Conservation (phyloP, 2,113 vertebrate species). For the Trematocara nigrifrons region DNA sequence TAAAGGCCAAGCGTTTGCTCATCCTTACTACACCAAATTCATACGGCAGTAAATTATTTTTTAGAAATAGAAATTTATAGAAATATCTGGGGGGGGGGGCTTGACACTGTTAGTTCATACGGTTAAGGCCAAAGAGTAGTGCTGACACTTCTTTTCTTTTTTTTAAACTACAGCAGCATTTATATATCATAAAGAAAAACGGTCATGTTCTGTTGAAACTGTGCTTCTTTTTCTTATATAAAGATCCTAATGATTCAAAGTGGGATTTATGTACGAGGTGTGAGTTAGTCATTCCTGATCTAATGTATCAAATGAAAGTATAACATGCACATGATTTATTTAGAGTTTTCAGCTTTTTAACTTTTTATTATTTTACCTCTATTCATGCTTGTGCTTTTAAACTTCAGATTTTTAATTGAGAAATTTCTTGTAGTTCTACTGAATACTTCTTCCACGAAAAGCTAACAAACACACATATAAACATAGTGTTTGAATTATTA, state of each 20-base stretch:
- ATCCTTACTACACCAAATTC: background rate
- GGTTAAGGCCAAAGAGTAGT: background rate
- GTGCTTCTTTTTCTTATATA: background rate
- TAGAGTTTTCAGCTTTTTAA: background rate
- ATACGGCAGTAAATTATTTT: background rate
- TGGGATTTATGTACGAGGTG: background rate
- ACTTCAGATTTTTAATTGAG: background rate
- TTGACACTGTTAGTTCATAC: background rate
- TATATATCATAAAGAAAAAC: fast-evolving
- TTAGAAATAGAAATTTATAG: background rate
- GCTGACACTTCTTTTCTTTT: background rate
- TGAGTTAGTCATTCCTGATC: background rate
- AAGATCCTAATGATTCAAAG: background rate
- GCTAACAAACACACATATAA: background rate
- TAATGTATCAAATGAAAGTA: background rate
- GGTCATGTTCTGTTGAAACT: fast-evolving
- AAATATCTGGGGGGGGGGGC: background rate
- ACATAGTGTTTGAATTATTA: background rate
- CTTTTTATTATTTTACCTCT: background rate
- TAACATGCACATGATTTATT: background rate
- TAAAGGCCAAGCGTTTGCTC: background rate
- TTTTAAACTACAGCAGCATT: background rate
- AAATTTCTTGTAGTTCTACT: background rate
- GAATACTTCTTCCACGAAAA: background rate
- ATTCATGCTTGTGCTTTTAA: background rate